phyloP scores from a whole-genome alignment of 2,113 vertebrate species.

The Monopterus albus region DNA sequence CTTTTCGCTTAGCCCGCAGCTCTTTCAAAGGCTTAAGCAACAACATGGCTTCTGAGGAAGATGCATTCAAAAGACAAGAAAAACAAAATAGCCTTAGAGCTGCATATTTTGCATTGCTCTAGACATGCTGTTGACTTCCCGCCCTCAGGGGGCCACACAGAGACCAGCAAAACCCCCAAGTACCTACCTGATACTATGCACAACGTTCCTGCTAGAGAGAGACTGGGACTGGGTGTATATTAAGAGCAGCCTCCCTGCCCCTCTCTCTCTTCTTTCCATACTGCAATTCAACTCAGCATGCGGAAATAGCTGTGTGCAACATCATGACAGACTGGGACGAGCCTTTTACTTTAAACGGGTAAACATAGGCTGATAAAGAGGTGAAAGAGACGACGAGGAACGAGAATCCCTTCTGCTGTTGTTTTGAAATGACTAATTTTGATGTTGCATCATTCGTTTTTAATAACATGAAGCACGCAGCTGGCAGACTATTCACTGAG shows the following conservation, averaged over 20 bases:
- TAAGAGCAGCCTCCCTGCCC: constrained; percentile 27
- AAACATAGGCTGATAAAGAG: constrained; percentile 14
- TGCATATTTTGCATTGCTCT: constrained; percentile 39
- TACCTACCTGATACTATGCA: constrained; percentile 29
- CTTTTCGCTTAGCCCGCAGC: constrained; percentile 82
- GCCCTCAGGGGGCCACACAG: constrained; percentile 33
- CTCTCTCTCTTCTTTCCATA: constrained; percentile 45
- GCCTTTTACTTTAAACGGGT: constrained; percentile 38
- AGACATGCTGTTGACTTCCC: constrained; percentile 39
- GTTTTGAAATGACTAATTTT: constrained; percentile 45
- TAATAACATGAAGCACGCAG: constrained; percentile 46
- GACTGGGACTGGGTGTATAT: constrained; percentile 17
- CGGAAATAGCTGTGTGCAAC: constrained; percentile 65
- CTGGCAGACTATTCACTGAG: constrained; percentile 12
- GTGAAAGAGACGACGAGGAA: background rate
- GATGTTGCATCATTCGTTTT: constrained; percentile 56
- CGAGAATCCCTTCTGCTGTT: constrained; percentile 9
- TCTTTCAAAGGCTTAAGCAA: constrained; percentile 82
- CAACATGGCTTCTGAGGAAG: constrained; percentile 80
- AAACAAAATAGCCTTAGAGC: constrained; percentile 56
- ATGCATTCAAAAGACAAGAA: constrained; percentile 65
- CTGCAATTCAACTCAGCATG: constrained; percentile 64
- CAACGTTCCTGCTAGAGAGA: constrained; percentile 6
- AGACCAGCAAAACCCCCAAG: constrained; percentile 16
- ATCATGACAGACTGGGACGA: constrained; percentile 52